Evolutionary conservation across 2,113 vertebrate species (phyloP), one percentile per base, ranked within the genome.

Genomic region (Cynoglossus semilaevis): DNA sequence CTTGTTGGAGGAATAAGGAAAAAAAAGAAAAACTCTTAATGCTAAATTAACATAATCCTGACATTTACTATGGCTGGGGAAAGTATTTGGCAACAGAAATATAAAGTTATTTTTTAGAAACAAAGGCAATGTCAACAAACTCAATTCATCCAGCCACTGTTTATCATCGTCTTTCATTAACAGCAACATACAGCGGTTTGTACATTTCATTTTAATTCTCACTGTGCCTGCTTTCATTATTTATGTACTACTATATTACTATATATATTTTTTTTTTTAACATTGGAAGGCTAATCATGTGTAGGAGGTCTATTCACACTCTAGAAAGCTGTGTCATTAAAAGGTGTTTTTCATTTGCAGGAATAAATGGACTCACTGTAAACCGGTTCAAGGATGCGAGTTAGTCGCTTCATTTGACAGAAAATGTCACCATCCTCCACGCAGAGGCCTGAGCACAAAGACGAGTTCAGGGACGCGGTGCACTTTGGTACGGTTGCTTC

Each of bases 251-350:
- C n/a, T n/a, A n/a, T 3, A 2, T 41, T 41, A 10, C 4, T 41
- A 10, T 41, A 4, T 41, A 10, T 41, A 4, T 17, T 40, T 53
- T 41, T 16, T 43, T 43, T 48, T 48, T 14, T 8, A 41, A 4
- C 42, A 57, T 53, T 16, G 64, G 46, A 0, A 52, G 42, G 63
- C 8, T 72, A 73, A 79, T 70, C 37, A 48, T 52, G 47, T 54
- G 65, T 62, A 63, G 61, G 51, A 72, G 48, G 53, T 57, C 19
- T 60, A 19, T 67, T 78, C 61, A 60, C 47, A 61, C 51, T 48
- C 58, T 64, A 15, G 40, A 54, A 57, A 42, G 64, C 15, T 40
- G 36, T 45, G 45, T 62, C 50, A 46, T 51, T 59, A 58, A 57
- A 51, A 51, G 38, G 49, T 46, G 37, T 56, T 51, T 62, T 69